Evolutionary conservation across 2,888 invertebrate species (phyloP).

Genomic region (Hirtodrosophila alboralis): DNA sequence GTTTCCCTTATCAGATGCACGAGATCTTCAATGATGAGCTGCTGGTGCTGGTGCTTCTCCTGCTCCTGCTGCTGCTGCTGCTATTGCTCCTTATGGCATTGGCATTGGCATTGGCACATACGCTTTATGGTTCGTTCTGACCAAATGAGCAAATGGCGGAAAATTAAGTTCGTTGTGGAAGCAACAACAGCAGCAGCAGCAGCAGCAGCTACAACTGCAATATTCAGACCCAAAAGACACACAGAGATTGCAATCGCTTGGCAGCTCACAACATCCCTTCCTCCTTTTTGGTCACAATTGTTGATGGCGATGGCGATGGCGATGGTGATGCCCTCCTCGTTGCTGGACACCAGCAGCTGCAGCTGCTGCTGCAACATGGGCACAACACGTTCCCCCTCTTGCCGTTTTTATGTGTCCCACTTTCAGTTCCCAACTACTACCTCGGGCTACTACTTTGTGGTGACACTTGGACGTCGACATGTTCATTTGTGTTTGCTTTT

Average conservation of each 20-base stretch:
- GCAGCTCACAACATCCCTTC: conserved; percentile 48
- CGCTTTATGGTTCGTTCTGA: conserved; percentile 59
- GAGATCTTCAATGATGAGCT: conserved; percentile 62
- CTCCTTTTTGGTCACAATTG: conserved; percentile 5
- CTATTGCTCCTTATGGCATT: conserved; percentile 23
- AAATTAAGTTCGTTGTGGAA: conserved; percentile 60
- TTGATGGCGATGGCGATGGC: conserved; percentile 25
- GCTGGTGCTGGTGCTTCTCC: conserved; percentile 11
- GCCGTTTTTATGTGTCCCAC: conserved; percentile 10
- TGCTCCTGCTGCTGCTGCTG: conserved; percentile 10
- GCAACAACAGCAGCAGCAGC: conserved; percentile 29
- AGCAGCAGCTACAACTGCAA: conserved; percentile 45
- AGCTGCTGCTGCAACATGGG: conserved; percentile 45
- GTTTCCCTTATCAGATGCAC: conserved; percentile 58
- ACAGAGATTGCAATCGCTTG: conserved; percentile 70
- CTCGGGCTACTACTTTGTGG: conserved; percentile 50
- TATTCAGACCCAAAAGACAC: neutral
- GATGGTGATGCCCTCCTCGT: conserved; percentile 47
- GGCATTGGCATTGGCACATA: conserved; percentile 55
- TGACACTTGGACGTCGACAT: conserved; percentile 72
- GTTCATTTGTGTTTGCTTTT: conserved; percentile 73
- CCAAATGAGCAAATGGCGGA: conserved; percentile 75
- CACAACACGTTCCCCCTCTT: conserved; percentile 35
- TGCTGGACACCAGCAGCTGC: conserved; percentile 49
- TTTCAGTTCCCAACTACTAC: conserved; percentile 23